These are phyloP conservation scores for Vulpes vulpes DNA, from an alignment of 2,113 vertebrate species.

Conservation along the genomic window DNA sequence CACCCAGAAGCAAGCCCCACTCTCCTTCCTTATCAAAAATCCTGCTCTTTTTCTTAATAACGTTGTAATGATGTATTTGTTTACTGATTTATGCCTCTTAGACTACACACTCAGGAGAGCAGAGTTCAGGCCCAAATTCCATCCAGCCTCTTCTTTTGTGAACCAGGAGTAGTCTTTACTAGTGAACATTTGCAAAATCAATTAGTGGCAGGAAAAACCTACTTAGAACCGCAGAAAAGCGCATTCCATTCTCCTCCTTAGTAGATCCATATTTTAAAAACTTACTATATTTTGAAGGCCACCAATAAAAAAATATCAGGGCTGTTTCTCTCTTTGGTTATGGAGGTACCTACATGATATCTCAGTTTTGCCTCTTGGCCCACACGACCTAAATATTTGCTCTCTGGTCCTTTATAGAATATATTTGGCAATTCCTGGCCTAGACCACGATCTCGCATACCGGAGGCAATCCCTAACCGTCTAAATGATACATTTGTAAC, in stretches of 20 bases:
- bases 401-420: neutral
- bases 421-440: neutral
- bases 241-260: neutral
- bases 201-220: neutral
- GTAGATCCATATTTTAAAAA: neutral
- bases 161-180: neutral
- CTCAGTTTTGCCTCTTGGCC: neutral
- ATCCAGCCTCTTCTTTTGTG: neutral
- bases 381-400: neutral
- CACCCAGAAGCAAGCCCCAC: neutral
- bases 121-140: neutral
- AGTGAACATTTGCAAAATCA: neutral
- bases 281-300: neutral
- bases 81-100: neutral
- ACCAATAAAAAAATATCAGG: neutral
- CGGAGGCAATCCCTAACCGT: neutral
- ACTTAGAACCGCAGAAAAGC: neutral
- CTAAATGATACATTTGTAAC: neutral
- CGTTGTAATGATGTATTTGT: neutral
- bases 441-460: neutral
- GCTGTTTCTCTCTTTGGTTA: neutral
- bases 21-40: no score
- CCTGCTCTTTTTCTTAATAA: neutral
- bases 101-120: neutral
- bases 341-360: neutral